A percentile compares a stretch with the other conserved stretches of the same genome.
phyloP scores from a whole-genome alignment of 1,140 invertebrate species.

The Araneus ventricosus region DNA sequence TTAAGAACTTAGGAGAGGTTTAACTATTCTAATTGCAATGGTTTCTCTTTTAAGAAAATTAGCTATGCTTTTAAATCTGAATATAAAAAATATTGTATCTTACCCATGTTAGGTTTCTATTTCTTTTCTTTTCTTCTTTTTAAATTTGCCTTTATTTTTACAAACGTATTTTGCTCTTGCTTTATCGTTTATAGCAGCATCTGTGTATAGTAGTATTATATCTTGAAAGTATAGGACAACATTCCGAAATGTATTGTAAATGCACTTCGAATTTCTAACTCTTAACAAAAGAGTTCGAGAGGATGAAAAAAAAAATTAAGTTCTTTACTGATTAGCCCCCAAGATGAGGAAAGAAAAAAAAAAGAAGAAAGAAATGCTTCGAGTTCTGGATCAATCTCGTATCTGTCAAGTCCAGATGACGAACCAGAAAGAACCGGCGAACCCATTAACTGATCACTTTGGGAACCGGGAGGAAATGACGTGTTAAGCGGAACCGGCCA shows the following conservation, averaged over 20 bases:
- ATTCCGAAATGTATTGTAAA: background rate
- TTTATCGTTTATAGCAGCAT: background rate
- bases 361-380: constrained; percentile 34
- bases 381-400: constrained; percentile 71
- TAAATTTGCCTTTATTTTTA: background rate
- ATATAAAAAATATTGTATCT: background rate
- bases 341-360: constrained; percentile 23
- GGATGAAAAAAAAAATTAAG: constrained; percentile 20
- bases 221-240: background rate
- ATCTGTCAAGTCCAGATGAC: constrained; percentile 75
- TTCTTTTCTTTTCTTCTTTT: background rate
- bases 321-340: constrained; percentile 67
- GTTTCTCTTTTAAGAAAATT: too few species aligned
- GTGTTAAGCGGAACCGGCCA: constrained; percentile 75
- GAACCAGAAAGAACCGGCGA: constrained; percentile 72
- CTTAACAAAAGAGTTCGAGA: background rate
- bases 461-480: constrained; percentile 75
- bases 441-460: constrained; percentile 76
- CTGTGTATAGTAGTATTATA: too few species aligned
- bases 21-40: too few species aligned
- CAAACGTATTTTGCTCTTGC: background rate
- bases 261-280: background rate
- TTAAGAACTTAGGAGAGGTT: too few species aligned
- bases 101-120: background rate
- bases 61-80: too few species aligned